These are phyloP conservation scores for Dinocampus coccinellae DNA, from an alignment of 2,888 invertebrate genomes.

Conservation along the genomic window DNA sequence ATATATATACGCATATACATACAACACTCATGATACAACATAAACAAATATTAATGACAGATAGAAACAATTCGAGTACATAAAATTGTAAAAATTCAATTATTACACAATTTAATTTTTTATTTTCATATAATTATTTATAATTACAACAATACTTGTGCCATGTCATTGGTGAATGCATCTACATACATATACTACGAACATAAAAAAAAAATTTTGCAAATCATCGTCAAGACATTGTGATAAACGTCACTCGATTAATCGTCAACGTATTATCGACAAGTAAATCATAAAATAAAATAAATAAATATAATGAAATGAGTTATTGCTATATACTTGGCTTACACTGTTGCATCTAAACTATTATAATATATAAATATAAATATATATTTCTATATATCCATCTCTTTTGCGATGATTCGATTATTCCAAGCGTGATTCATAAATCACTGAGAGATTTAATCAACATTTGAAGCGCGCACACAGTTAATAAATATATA, in stretches of 20 bases:
- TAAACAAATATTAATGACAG: no score
- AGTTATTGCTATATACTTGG: not conserved
- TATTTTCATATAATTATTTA: not conserved
- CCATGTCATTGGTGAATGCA: not conserved
- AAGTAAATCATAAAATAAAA: slow-evolving; percentile 5
- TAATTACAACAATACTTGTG: no score
- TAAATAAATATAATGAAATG: not conserved
- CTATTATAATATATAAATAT: not conserved
- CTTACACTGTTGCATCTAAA: not conserved
- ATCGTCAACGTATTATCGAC: slow-evolving; percentile 11
- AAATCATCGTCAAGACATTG: slow-evolving; percentile 3
- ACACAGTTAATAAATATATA: not conserved
- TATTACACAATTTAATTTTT: not conserved
- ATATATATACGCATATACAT: no score
- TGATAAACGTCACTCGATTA: slow-evolving; percentile 14
- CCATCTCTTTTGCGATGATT: slow-evolving; percentile 7
- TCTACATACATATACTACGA: not conserved
- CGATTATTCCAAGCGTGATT: slow-evolving; percentile 9
- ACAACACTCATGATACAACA: no score
- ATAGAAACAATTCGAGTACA: no score
- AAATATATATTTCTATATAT: no score
- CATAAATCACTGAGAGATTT: not conserved
- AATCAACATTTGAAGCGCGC: not conserved
- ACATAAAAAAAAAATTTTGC: not conserved
- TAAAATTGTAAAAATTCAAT: no score